phyloP scores from a whole-genome alignment of 30 jellyfish, hydroid and myxozoan genomes.

The Phacellophora camtschatica region DNA sequence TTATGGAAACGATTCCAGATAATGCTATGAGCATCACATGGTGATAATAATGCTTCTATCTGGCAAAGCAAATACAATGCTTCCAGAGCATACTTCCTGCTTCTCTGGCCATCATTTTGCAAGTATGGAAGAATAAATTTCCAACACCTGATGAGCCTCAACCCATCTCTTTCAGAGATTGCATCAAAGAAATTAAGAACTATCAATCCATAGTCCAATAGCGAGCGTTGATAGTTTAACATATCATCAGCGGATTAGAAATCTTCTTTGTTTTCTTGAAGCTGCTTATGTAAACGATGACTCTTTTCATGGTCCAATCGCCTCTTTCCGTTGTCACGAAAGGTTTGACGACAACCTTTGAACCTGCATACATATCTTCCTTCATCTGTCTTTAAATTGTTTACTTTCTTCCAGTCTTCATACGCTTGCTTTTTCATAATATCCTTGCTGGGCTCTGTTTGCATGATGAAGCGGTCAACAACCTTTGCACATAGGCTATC shows the following conservation, averaged over 20 bases:
- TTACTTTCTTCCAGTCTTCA: conserved; percentile 9
- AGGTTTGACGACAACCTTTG: conserved; percentile 1
- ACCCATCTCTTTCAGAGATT: conserved; percentile 37
- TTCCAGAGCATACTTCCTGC: conserved; percentile 45
- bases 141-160: conserved; percentile 40
- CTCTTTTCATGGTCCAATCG: conserved; percentile 24
- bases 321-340: conserved; percentile 4
- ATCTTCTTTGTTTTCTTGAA: not conserved
- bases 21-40: conserved; percentile 4
- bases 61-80: conserved; percentile 26
- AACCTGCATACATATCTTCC: conserved; percentile 10
- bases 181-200: conserved; percentile 33
- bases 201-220: conserved; percentile 9
- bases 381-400: not conserved
- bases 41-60: conserved; percentile 13
- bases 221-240: conserved; percentile 24
- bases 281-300: conserved; percentile 5
- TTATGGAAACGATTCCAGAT: conserved; percentile 42
- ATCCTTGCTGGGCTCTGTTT: not conserved
- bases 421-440: not conserved
- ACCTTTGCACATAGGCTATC: not conserved
- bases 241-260: conserved; percentile 19
- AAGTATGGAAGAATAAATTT: conserved; percentile 43
- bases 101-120: conserved; percentile 19
- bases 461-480: not conserved